These are phyloP conservation scores for Perca schrenkii DNA, from an alignment of 2,113 vertebrate genomes.

Conservation along the genomic window DNA sequence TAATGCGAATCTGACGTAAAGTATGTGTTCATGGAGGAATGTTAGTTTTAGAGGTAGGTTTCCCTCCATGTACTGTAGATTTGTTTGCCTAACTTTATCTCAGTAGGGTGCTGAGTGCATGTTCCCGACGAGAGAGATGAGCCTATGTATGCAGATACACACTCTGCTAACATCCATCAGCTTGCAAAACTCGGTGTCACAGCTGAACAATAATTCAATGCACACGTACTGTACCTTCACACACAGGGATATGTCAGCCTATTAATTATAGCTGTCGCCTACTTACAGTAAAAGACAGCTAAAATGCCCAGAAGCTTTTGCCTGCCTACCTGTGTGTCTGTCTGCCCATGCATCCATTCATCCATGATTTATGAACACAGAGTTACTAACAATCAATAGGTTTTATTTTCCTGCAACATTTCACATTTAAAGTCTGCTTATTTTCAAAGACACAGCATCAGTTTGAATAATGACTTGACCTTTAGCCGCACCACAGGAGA, in stretches of 20 bases:
- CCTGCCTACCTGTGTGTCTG: not conserved
- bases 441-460: constrained; percentile 35
- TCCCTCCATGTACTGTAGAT: constrained; percentile 51
- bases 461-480: constrained; percentile 50
- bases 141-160: constrained; percentile 48
- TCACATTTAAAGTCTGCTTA: constrained; percentile 28
- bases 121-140: constrained; percentile 47
- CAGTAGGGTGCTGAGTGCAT: constrained; percentile 48
- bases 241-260: constrained; percentile 19
- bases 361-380: constrained; percentile 34
- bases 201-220: constrained; percentile 39
- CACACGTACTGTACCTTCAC: constrained; percentile 29
- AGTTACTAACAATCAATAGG: not conserved
- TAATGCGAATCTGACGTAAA: not conserved
- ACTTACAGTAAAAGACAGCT: constrained; percentile 31
- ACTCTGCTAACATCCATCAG: constrained; percentile 61
- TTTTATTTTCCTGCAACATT: constrained; percentile 2
- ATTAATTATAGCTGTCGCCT: constrained; percentile 50
- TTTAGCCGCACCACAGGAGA: constrained; percentile 38
- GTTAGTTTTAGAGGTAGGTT: constrained; percentile 35
- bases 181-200: constrained; percentile 27
- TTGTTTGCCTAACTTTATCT: constrained; percentile 69
- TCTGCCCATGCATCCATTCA: not conserved
- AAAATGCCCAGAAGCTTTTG: not conserved
- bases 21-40: constrained; percentile 3